A percentile compares a stretch with the other conserved stretches of the same genome.
Evolutionary conservation across 2,888 invertebrate species (phyloP).

Genomic region (Mongoloraphidia duomilia): DNA sequence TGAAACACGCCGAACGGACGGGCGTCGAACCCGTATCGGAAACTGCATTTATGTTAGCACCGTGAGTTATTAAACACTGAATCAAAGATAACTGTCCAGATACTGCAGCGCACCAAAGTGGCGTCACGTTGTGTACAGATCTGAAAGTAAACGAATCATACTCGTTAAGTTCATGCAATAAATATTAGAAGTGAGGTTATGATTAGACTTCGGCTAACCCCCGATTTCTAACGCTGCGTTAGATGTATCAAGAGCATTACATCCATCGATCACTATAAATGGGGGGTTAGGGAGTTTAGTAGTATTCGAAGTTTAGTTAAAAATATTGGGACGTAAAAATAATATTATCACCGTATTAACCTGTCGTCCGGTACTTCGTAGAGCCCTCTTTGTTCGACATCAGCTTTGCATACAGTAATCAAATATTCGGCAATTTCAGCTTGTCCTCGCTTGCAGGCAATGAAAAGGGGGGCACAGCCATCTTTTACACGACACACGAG

Average conservation of each 20-base stretch:
- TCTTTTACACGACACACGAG: constrained; percentile 54
- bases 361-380: constrained; percentile 76
- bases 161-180: too few species aligned
- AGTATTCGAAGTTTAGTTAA: too few species aligned
- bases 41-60: constrained; percentile 73
- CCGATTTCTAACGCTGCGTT: too few species aligned
- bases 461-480: constrained; percentile 70
- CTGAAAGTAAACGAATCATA: constrained; percentile 20
- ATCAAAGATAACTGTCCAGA: constrained; percentile 66
- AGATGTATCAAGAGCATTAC: too few species aligned
- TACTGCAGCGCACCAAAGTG: constrained; percentile 86
- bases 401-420: constrained; percentile 64
- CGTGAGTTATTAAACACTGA: constrained; percentile 60
- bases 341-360: constrained; percentile 15
- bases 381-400: constrained; percentile 72
- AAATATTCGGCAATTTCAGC: constrained; percentile 76
- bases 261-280: too few species aligned
- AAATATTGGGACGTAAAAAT: too few species aligned
- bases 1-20: constrained; percentile 83
- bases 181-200: too few species aligned
- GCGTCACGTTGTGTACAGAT: constrained; percentile 68
- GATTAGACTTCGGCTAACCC: too few species aligned
- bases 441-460: constrained; percentile 64
- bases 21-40: constrained; percentile 83
- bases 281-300: too few species aligned